Evolutionary conservation across 1,140 invertebrate genomes (phyloP).

Genomic region (Drosophila virilis): DNA sequence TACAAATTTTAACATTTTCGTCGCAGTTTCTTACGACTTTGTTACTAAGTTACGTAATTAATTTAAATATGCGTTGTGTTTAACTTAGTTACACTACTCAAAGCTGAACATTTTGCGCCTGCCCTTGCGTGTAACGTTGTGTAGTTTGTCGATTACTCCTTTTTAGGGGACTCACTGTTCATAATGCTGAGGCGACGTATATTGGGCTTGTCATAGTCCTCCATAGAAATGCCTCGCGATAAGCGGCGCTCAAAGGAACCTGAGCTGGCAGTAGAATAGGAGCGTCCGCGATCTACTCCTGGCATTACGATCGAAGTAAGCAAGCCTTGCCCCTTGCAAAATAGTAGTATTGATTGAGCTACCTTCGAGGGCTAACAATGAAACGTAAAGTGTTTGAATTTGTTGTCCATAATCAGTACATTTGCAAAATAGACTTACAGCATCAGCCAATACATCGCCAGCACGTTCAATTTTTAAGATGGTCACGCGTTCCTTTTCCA

Average conservation of each 20-base stretch:
- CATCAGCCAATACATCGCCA: constrained; percentile 92
- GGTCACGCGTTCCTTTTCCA: constrained; percentile 92
- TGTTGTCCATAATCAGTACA: neutral
- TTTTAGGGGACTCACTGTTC: constrained; percentile 76
- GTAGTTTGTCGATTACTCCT: constrained; percentile 63
- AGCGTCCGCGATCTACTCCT: constrained; percentile 87
- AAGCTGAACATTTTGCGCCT: constrained; percentile 38
- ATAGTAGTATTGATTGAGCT: constrained; percentile 91
- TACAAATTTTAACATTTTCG: constrained; percentile 29
- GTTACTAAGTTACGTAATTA: constrained; percentile 59
- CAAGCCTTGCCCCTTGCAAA: constrained; percentile 92
- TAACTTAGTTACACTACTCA: constrained; percentile 25
- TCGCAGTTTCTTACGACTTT: constrained; percentile 26
- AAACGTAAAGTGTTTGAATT: neutral
- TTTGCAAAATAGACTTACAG: constrained; percentile 85
- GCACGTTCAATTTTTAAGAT: constrained; percentile 93
- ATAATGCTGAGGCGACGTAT: constrained; percentile 89
- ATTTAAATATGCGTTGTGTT: constrained; percentile 57
- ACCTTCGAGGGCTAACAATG: constrained; percentile 90
- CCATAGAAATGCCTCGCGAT: constrained; percentile 90
- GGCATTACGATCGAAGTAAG: constrained; percentile 90
- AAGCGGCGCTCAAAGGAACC: constrained; percentile 86
- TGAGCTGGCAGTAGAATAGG: constrained; percentile 86
- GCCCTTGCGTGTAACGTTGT: constrained; percentile 17
- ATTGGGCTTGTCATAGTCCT: constrained; percentile 92